Percentiles rank a stretch among this genome's conserved stretches.
Conservation (phyloP, 2,888 invertebrate species). For the Eristalis intricaria region DNA sequence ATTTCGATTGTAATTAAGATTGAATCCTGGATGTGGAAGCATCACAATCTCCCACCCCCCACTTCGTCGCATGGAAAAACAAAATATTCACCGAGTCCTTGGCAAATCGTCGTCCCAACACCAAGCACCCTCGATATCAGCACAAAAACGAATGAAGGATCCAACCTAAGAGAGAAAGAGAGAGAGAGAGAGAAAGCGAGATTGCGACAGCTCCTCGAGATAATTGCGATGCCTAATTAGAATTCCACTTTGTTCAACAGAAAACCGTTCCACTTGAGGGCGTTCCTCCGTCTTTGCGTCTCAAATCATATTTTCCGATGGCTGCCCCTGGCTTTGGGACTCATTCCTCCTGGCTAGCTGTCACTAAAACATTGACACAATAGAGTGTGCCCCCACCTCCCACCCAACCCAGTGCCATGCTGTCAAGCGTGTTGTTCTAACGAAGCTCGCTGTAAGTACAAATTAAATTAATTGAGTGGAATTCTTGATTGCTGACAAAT, state of each 20-base stretch:
- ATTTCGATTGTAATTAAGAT: neutral
- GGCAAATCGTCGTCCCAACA: neutral
- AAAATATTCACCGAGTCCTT: neutral
- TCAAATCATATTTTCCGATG: neutral
- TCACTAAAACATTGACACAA: constrained; percentile 23
- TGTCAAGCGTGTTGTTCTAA: neutral
- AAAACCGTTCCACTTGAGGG: neutral
- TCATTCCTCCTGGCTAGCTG: neutral
- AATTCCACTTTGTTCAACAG: constrained; percentile 9
- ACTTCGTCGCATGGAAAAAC: neutral
- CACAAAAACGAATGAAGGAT: neutral
- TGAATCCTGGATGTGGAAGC: neutral
- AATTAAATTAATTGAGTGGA: constrained; percentile 49
- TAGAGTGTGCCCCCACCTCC: neutral
- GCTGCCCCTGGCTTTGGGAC: neutral
- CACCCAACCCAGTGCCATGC: neutral
- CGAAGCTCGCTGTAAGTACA: constrained; percentile 7
- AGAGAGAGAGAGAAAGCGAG: neutral
- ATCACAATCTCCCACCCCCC: neutral
- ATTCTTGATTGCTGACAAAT: constrained; percentile 23
- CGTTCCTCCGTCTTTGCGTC: neutral
- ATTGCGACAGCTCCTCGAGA: neutral
- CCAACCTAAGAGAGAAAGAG: neutral
- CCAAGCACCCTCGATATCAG: neutral
- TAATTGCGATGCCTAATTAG: constrained; percentile 14